Base-by-base conservation (phyloP, 92 coral and sea anemone species). In the Siderastrea radians region DNA sequence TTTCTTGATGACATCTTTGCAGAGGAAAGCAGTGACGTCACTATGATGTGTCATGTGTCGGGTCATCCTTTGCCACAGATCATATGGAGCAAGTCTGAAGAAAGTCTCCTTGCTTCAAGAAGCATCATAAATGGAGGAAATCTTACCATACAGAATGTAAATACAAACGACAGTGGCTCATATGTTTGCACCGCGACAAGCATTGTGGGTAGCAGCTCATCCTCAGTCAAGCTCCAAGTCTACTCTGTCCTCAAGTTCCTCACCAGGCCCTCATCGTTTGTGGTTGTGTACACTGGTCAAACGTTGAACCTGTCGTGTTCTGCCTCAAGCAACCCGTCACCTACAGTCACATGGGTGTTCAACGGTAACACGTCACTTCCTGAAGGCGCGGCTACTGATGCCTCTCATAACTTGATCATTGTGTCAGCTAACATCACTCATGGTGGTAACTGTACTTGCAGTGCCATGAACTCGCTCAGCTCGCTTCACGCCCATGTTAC, bases 151-250 rank as follows among this genome's bases (percentile, higher is more conserved):
- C 43, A 52, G 16, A 81, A 82, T 53, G 49, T 82, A 3, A 82
- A 49, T 2, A n/a, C 54, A 46, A 55, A 17, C 19, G 83, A 89
- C 15, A 67, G 76, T 7, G 92, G 92, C 38, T 49, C 68, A 9
- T 83, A 83, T 70, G 77, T 45, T 14, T 89, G 92, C 53, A 70
- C 38, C 3, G 92, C 88, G 12, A 84, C 73, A 50, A 89, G 49
- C 70, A 15, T 50, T 58, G 7, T 44, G 8, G 87, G 78, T 1
- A 50, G 8, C 49, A 81, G 59, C 3, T 55, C 78, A 3, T 57
- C 70, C 9, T 53, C 78, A 11, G 69, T 70, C 15, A 53, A 82
- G 45, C 86, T 82, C 43, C 49, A 47, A 54, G 86, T 82, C 38
- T 26, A 51, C 16, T 50, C n/a, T 19, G 65, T 3, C 10, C 58